Percentiles rank a stretch among this genome's conserved stretches.
phyloP scores from a whole-genome alignment of 2,888 invertebrate species.

The Drosophila anomelani region DNA sequence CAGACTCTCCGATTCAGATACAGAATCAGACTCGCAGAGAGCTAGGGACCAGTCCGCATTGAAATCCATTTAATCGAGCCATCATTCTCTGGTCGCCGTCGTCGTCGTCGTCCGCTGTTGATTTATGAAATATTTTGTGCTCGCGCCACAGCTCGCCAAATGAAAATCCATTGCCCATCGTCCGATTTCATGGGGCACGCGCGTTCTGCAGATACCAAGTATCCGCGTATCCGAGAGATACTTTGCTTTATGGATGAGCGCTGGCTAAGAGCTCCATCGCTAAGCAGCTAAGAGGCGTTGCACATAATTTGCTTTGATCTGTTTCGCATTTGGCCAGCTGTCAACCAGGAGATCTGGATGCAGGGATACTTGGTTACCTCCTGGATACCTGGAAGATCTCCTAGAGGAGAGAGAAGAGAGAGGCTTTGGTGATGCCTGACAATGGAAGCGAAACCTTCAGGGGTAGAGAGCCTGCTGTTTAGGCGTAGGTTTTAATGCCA shows the following conservation, averaged over 20 bases:
- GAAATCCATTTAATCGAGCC: slow-evolving; percentile 79
- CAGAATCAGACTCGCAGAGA: slow-evolving; percentile 11
- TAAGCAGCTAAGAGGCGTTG: slow-evolving; percentile 79
- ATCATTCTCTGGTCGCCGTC: slow-evolving; percentile 58
- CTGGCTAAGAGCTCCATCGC: slow-evolving; percentile 46
- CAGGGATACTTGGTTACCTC: neutral
- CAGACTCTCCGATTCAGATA: slow-evolving; percentile 12
- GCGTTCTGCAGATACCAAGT: slow-evolving; percentile 41
- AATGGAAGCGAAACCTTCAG: slow-evolving; percentile 51
- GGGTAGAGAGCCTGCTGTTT: slow-evolving; percentile 57
- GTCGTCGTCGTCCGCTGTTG: slow-evolving; percentile 58
- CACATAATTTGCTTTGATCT: slow-evolving; percentile 80
- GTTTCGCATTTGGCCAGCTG: slow-evolving; percentile 78
- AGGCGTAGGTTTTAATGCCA: slow-evolving; percentile 75
- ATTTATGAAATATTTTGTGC: slow-evolving; percentile 75
- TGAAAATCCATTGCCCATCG: slow-evolving; percentile 70
- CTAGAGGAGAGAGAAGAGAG: neutral
- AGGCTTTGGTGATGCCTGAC: slow-evolving; percentile 36
- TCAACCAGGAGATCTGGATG: slow-evolving; percentile 54
- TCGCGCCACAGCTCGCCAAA: slow-evolving; percentile 59
- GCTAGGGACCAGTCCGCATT: slow-evolving; percentile 52
- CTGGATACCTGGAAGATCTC: slow-evolving; percentile 1
- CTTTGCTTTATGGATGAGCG: slow-evolving; percentile 46
- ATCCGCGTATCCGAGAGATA: slow-evolving; percentile 35
- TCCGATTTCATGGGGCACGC: slow-evolving; percentile 49